Evolutionary conservation across 92 coral and sea anemone genomes (phyloP), one percentile per base, ranked within the genome.

Genomic region (Palythoa caribaeorum): DNA sequence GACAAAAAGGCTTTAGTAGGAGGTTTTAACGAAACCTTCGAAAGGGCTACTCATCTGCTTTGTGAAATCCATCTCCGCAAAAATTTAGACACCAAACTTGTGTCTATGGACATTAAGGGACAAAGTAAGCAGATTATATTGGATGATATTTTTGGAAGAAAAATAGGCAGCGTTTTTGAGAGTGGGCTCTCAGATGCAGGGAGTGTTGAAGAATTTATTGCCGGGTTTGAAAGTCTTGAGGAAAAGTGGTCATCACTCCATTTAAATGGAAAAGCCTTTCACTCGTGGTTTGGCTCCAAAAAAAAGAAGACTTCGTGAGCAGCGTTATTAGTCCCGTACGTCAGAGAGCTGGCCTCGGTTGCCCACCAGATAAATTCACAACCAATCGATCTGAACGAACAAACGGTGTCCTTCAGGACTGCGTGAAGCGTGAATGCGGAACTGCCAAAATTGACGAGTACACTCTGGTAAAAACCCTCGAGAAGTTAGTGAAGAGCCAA

Each of bases 281-380:
- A 90, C 85, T 50, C 75, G 57, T 90, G 92, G 92, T 90, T 90
- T 73, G 59, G 75, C 63, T 13, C 47, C 51, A 86, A 52, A 87
- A 91, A 69, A 71, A 59, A 72, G 68, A 54, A 55, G 71, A 83
- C 36, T 76, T 66, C 72, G 40, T 47, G n/a, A 44, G 84, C 37
- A 91, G 84, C 79, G 94, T 83, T 16, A 88, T 83, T 55, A 74
- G 91, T 47, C 84, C 87, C 39, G 94, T 84, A 36, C 92, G 90
- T 13, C 89, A 88, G 81, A 71, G 89, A 84, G 94, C 79, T 19
- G 92, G 92, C 72, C 75, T 92, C 3, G 90, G 90, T 39, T 88
- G 90, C 80, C 92, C 92, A 40, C 92, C 90, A 28, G 80, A 20
- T n/a, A 86, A 90, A 70, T 86, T 90, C 54, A 90, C 92, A 35